These are phyloP conservation scores for Bombus soroeensis DNA, from an alignment of 1,140 invertebrate species.

Conservation along the genomic window DNA sequence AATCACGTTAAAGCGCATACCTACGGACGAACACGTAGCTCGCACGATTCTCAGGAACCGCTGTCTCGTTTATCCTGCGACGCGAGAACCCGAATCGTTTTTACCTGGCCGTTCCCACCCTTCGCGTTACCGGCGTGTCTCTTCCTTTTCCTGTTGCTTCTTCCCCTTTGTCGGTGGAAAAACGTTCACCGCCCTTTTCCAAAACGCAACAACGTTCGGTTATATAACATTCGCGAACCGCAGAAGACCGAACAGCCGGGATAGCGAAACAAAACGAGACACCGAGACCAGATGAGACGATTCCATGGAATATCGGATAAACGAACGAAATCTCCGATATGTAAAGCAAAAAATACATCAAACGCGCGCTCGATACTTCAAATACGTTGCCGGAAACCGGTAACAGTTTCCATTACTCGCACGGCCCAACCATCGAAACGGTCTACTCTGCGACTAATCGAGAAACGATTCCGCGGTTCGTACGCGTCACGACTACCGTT, in stretches of 20 bases:
- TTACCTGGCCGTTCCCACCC: background rate
- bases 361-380: constrained; percentile 4
- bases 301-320: constrained; percentile 34
- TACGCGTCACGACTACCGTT: background rate
- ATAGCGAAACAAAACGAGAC: background rate
- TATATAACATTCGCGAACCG: background rate
- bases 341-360: constrained; percentile 21
- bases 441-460: constrained; percentile 16
- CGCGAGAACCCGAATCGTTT: constrained; percentile 2
- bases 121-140: background rate
- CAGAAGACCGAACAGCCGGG: background rate
- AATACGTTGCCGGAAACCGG: constrained; percentile 16
- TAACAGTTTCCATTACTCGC: constrained; percentile 34
- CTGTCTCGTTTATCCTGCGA: background rate
- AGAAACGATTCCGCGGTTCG: constrained; percentile 38
- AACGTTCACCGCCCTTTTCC: background rate
- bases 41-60: constrained; percentile 1
- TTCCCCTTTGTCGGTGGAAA: background rate
- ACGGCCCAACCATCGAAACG: background rate
- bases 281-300: background rate
- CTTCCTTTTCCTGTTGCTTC: background rate
- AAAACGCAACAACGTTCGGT: background rate
- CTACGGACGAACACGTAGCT: background rate
- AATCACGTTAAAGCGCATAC: constrained; percentile 53
- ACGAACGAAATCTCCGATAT: constrained; percentile 13